A percentile compares a stretch with the other conserved stretches of the same genome.
phyloP scores from a whole-genome alignment of 2,888 invertebrate species.

The Choreutis nemorana region DNA sequence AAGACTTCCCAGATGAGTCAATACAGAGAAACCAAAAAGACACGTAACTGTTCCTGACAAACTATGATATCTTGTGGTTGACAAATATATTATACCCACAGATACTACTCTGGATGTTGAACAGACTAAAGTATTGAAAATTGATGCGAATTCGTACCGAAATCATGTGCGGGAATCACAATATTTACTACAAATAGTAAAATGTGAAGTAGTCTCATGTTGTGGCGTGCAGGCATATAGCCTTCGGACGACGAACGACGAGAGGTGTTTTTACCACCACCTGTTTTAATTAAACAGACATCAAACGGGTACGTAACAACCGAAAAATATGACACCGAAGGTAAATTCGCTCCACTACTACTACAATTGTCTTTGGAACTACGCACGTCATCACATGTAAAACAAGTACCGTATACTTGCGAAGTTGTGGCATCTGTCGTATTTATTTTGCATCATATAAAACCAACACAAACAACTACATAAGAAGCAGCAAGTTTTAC shows the following conservation, averaged over 20 bases:
- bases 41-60: too few species aligned
- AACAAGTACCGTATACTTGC: too few species aligned
- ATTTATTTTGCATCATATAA: too few species aligned
- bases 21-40: too few species aligned
- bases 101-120: slow-evolving; percentile 7
- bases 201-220: slow-evolving; percentile 10
- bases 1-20: too few species aligned
- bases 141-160: slow-evolving; percentile 19
- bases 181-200: slow-evolving; percentile 13
- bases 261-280: slow-evolving; percentile 13
- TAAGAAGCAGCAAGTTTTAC: too few species aligned
- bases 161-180: slow-evolving; percentile 11
- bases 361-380: slow-evolving; percentile 7
- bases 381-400: too few species aligned
- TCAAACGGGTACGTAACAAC: slow-evolving; percentile 9
- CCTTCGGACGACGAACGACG: slow-evolving; percentile 11
- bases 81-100: slow-evolving; percentile 10
- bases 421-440: too few species aligned
- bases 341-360: slow-evolving; percentile 9
- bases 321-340: slow-evolving; percentile 11
- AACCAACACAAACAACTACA: too few species aligned
- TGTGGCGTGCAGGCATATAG: slow-evolving; percentile 10
- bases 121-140: slow-evolving; percentile 9
- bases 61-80: slow-evolving; percentile 11
- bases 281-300: slow-evolving; percentile 12